These are phyloP conservation scores for Mionectes olivaceus DNA, from an alignment of 2,797 vertebrate genomes.

Conservation along the genomic window DNA sequence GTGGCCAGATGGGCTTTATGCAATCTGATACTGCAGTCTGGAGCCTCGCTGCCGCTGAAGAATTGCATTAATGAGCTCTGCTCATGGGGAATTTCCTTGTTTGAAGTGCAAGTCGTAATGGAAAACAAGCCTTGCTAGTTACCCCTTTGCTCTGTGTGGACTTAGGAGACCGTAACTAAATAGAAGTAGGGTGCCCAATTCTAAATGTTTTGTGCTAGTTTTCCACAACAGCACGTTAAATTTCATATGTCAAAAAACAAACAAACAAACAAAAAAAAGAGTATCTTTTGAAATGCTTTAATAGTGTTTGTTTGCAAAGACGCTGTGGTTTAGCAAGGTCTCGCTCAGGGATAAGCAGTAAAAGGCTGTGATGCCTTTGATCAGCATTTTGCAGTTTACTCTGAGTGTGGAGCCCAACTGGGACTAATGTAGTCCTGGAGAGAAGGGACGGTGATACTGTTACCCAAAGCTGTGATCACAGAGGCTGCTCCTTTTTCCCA, in stretches of 20 bases:
- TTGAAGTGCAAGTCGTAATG: neutral
- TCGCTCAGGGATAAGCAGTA: neutral
- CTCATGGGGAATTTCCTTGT: neutral
- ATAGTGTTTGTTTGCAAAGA: neutral
- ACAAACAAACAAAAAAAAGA: neutral
- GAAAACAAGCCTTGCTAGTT: neutral
- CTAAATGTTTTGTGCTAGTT: neutral
- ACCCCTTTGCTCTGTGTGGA: neutral
- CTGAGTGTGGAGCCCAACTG: neutral
- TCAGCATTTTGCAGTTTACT: neutral
- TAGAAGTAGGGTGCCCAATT: fast-evolving
- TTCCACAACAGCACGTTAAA: neutral
- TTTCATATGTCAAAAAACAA: neutral
- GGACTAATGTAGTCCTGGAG: neutral
- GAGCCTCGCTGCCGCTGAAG: neutral
- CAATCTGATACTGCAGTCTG: neutral
- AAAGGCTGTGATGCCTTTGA: neutral
- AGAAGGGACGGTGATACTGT: neutral
- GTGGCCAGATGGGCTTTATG: neutral
- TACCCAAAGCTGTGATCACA: neutral
- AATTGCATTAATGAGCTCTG: neutral
- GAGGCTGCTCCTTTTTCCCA: neutral
- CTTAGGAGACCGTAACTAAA: neutral
- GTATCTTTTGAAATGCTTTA: neutral
- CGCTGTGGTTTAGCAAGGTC: neutral